phyloP scores from a whole-genome alignment of 1,140 invertebrate genomes.

The Tetramorium simillimum region DNA sequence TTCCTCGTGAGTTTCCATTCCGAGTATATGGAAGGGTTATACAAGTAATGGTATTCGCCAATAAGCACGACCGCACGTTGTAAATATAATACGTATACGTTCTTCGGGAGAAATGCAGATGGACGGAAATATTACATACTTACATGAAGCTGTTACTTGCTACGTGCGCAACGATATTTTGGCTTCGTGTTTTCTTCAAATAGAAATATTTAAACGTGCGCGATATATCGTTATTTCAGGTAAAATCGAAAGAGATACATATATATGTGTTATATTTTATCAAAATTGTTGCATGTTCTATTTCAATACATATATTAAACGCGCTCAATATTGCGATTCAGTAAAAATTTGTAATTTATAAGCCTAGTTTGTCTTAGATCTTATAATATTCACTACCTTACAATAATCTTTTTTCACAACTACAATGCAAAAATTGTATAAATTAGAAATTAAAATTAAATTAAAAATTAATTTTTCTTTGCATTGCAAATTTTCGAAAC shows the following conservation, averaged over 20 bases:
- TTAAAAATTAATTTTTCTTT: background rate
- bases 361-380: background rate
- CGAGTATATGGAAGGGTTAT: background rate
- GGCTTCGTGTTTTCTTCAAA: background rate
- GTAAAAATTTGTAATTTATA: background rate
- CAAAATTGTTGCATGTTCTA: background rate
- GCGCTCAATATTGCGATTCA: background rate
- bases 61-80: background rate
- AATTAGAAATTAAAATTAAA: background rate
- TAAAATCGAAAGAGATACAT: background rate
- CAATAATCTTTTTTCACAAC: background rate
- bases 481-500: background rate
- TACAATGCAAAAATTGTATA: background rate
- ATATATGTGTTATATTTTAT: background rate
- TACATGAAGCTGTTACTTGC: background rate
- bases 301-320: background rate
- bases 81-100: conserved; percentile 8
- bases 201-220: conserved; percentile 14
- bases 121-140: conserved; percentile 17
- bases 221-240: conserved; percentile 27
- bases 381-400: background rate
- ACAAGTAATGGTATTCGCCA: conserved; percentile 10
- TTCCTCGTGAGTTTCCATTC: conserved; percentile 32
- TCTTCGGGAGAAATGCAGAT: background rate
- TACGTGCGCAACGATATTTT: conserved; percentile 41